phyloP scores from a whole-genome alignment of 2,888 invertebrate species.

The Drosophila crucigera region DNA sequence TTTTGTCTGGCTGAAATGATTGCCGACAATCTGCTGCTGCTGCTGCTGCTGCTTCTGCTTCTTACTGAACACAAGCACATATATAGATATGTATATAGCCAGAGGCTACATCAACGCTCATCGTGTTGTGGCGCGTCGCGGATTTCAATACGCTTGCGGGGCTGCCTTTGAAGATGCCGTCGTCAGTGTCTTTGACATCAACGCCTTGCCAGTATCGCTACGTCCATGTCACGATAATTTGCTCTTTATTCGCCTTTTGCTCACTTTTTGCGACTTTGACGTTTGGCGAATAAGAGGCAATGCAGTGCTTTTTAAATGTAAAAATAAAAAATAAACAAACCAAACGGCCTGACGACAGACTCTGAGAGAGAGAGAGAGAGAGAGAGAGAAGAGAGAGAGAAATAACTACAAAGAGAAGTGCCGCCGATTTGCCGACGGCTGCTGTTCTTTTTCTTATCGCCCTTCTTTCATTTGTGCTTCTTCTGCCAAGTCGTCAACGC shows the following conservation, averaged over 20 bases:
- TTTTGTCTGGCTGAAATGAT: constrained; percentile 39
- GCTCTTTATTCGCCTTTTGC: constrained; percentile 40
- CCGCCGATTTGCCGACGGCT: constrained; percentile 46
- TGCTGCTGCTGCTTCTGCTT: constrained; percentile 16
- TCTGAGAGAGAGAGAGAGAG: not conserved
- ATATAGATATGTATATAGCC: constrained; percentile 14
- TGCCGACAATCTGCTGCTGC: constrained; percentile 35
- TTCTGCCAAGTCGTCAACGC: constrained; percentile 50
- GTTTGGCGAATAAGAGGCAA: constrained; percentile 42
- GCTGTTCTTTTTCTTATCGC: constrained; percentile 4
- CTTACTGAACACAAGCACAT: not conserved
- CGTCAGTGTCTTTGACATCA: constrained; percentile 58
- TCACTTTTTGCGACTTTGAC: constrained; percentile 35
- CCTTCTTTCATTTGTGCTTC: constrained; percentile 4
- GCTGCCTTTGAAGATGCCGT: constrained; percentile 66
- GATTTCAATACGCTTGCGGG: constrained; percentile 52
- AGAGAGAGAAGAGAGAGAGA: not conserved
- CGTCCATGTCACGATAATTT: constrained; percentile 48
- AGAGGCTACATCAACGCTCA: constrained; percentile 40
- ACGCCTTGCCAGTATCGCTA: constrained; percentile 54
- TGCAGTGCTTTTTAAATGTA: constrained; percentile 49
- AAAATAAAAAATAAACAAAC: constrained; percentile 21
- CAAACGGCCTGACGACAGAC: not conserved
- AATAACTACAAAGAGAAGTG: constrained; percentile 52
- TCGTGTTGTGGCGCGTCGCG: constrained; percentile 35